Percentiles rank a stretch among this genome's conserved stretches.
These are phyloP conservation scores for Hypercompe scribonia DNA, from an alignment of 2,888 invertebrate species.

Conservation along the genomic window DNA sequence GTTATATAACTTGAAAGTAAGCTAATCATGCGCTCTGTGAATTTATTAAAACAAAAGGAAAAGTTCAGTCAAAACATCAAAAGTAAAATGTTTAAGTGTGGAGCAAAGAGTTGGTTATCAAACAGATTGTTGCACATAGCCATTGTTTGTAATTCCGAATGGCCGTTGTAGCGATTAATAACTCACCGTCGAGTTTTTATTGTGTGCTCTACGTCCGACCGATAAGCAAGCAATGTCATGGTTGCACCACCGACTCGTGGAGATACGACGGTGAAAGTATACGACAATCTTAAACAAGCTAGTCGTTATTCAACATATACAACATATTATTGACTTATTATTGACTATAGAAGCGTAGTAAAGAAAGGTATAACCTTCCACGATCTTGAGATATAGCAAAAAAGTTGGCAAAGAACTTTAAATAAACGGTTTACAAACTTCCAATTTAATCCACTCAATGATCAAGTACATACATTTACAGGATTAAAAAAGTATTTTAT, in stretches of 20 bases:
- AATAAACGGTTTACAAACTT: constrained; percentile 30
- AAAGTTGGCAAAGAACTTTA: constrained; percentile 32
- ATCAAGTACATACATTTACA: constrained; percentile 32
- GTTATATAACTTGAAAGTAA: constrained; percentile 12
- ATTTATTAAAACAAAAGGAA: constrained; percentile 20
- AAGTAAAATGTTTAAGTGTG: constrained; percentile 10
- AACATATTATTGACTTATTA: not conserved
- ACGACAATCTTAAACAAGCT: constrained; percentile 36
- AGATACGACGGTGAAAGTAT: constrained; percentile 60
- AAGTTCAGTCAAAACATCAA: constrained; percentile 13
- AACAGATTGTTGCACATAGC: constrained; percentile 28
- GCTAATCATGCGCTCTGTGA: constrained; percentile 16
- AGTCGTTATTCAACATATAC: constrained; percentile 25
- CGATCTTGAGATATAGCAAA: constrained; percentile 29
- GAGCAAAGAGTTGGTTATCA: constrained; percentile 35
- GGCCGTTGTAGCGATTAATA: constrained; percentile 42
- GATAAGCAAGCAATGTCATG: constrained; percentile 64
- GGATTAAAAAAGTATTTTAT: constrained; percentile 26
- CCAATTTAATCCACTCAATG: constrained; percentile 24
- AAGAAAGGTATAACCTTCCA: not conserved
- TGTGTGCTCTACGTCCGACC: constrained; percentile 27
- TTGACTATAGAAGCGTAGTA: too few species aligned
- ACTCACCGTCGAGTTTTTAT: constrained; percentile 37
- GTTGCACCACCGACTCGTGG: constrained; percentile 46
- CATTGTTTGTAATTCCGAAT: constrained; percentile 46